Conservation (phyloP, 2,113 vertebrate species). For the Myocastor coypus region DNA sequence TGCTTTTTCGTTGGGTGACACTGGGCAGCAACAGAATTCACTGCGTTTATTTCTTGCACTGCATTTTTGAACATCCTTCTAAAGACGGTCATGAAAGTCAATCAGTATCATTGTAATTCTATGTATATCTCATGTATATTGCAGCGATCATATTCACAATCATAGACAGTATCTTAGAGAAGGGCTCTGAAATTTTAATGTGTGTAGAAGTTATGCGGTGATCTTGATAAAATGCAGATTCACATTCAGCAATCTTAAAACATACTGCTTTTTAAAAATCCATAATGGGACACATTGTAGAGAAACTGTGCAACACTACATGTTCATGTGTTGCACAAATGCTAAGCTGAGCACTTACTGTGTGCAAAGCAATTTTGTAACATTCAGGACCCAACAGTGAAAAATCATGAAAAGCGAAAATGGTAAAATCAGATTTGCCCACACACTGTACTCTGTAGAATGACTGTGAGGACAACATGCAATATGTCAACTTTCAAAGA, state of each 20-base stretch:
- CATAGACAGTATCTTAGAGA: background rate
- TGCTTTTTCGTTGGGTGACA: background rate
- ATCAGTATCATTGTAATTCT: background rate
- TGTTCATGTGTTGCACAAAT: background rate
- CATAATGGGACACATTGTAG: background rate
- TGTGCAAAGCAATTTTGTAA: background rate
- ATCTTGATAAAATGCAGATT: slow-evolving; percentile 40
- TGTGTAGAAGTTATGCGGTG: background rate
- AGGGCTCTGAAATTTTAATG: background rate
- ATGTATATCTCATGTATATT: background rate
- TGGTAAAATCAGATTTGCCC: too few relatives aligned
- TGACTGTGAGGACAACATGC: too few relatives aligned
- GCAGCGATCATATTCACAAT: background rate
- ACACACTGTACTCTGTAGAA: too few relatives aligned
- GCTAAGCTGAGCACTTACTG: background rate
- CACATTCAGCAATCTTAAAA: background rate
- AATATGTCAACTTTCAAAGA: too few relatives aligned
- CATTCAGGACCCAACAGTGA: background rate
- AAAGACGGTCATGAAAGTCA: background rate
- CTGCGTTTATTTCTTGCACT: background rate
- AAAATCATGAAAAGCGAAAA: background rate
- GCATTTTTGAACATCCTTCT: background rate
- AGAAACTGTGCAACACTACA: background rate
- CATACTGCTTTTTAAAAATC: background rate
- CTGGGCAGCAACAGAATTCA: background rate